Conservation (phyloP, 2,888 invertebrate species). For the Linnaemya vulpina region DNA sequence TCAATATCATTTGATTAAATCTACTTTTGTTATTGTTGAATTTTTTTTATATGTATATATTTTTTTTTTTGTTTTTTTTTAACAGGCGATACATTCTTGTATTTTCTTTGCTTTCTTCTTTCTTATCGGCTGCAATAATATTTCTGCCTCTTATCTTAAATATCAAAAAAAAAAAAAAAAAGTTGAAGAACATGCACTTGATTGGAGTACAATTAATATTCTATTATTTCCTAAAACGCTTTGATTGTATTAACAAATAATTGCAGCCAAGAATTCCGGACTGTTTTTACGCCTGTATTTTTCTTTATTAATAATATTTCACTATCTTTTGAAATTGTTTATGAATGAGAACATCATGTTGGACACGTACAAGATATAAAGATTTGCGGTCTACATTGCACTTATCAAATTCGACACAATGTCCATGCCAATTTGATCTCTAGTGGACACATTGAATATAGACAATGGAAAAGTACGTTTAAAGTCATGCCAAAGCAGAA, state of each 20-base stretch:
- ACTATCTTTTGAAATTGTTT: too few species aligned
- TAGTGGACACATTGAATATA: too few species aligned
- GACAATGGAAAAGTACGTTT: too few species aligned
- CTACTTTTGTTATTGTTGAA: conserved; percentile 5
- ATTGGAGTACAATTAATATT: conserved; percentile 10
- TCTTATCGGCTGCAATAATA: conserved; percentile 5
- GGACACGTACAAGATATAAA: too few species aligned
- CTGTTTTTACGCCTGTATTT: neutral
- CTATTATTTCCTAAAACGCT: conserved; percentile 16
- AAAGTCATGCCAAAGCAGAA: too few species aligned
- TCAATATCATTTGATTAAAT: conserved; percentile 53
- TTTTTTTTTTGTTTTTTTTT: neutral
- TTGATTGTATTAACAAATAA: neutral
- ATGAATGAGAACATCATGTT: too few species aligned
- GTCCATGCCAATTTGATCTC: too few species aligned
- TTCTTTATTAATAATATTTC: too few species aligned
- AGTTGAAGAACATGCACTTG: conserved; percentile 5
- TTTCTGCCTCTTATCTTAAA: conserved; percentile 11
- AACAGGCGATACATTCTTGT: conserved; percentile 11
- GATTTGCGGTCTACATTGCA: too few species aligned
- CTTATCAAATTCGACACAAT: too few species aligned
- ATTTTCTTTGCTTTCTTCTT: conserved; percentile 5
- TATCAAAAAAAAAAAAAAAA: neutral
- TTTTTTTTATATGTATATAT: neutral
- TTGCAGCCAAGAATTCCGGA: neutral